Evolutionary conservation across 2,797 vertebrate genomes (phyloP), one percentile per base, ranked within the genome.

Genomic region (Toxotes lorentzi): DNA sequence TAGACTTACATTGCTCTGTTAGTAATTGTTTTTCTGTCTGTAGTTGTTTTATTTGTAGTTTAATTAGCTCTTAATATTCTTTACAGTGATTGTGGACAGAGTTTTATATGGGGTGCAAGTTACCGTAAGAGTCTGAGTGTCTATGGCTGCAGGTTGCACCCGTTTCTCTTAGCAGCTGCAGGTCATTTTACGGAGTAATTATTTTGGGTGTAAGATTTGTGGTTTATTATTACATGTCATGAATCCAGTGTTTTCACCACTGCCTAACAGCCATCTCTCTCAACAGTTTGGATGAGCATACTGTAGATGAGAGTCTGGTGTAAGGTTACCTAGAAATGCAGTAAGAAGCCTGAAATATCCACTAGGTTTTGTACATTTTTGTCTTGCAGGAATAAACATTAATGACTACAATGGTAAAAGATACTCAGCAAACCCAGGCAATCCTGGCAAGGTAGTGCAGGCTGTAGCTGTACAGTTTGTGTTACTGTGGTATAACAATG

Each of bases 381-480:
- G 45, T 50, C 35, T 50, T 70, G 40, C 16, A 61, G 23, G 32
- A 50, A 50, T 72, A 64, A 71, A 79, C 50, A 76, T 35, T 12
- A 0, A 56, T 1, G 13, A 5, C 35, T 51, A 59, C 57, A 27
- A 65, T 58, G 43, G 17, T 27, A 43, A 60, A 40, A 63, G 50
- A 23, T 66, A 6, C 76, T 70, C 45, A 51, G 60, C 65, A 47
- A 61, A 66, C 5, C 2, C 4, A 69, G 35, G 16, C 38, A 10
- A 30, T 35, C 11, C 63, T 72, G 27, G 50, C 17, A 10, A 72
- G 68, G 53, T 23, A 14, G 40, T 57, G 16, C 59, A 65, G 74
- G 71, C 56, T 76, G 34, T 51, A 30, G 43, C 45, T 61, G 10
- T 53, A 38, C 19, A 77, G n/a, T 74, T 64, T 78, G 21, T 76